Conservation (phyloP, 2,888 invertebrate genomes). For the Lymantria monacha region DNA sequence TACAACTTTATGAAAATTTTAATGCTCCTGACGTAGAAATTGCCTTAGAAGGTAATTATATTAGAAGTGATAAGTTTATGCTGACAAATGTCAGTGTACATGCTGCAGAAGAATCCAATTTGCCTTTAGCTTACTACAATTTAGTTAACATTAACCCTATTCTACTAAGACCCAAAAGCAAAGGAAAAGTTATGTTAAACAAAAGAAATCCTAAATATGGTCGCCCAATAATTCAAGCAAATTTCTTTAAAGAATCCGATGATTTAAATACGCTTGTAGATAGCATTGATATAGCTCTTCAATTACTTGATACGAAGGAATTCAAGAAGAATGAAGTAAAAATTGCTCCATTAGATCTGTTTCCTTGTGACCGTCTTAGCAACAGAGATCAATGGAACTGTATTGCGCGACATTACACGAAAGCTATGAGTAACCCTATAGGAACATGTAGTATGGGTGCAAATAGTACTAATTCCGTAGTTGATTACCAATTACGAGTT, state of each 20-base stretch:
- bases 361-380: conserved; percentile 68
- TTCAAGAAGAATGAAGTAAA: conserved; percentile 71
- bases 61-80: conserved; percentile 75
- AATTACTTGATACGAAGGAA: conserved; percentile 70
- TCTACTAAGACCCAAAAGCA: conserved; percentile 69
- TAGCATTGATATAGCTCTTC: conserved; percentile 71
- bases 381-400: conserved; percentile 78
- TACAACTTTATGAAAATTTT: conserved; percentile 69
- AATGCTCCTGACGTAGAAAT: conserved; percentile 73
- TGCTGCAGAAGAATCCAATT: conserved; percentile 62
- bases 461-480: conserved; percentile 66
- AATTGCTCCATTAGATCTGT: conserved; percentile 69
- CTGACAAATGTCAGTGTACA: conserved; percentile 69
- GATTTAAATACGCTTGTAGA: conserved; percentile 71
- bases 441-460: conserved; percentile 76
- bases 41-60: conserved; percentile 68
- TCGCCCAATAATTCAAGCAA: conserved; percentile 71
- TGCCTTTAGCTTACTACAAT: conserved; percentile 72
- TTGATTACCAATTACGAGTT: conserved; percentile 63
- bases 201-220: conserved; percentile 74
- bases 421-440: conserved; percentile 69
- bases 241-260: conserved; percentile 70
- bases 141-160: conserved; percentile 69
- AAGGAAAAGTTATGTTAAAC: conserved; percentile 67
- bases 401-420: conserved; percentile 74